phyloP scores from a whole-genome alignment of 1,140 invertebrate species.

The Brachionus rubens region DNA sequence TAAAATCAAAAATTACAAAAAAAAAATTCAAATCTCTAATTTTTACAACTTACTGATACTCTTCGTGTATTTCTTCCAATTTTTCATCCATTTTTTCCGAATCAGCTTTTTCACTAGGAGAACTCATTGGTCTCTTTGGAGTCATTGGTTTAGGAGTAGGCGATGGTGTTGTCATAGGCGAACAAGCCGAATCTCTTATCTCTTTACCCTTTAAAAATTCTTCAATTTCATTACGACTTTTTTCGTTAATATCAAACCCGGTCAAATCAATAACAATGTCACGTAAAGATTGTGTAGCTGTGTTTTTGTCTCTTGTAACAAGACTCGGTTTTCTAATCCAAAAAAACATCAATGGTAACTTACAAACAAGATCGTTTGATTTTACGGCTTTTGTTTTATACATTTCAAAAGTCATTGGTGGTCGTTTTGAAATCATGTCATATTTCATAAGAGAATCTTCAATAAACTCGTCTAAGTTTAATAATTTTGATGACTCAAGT shows the following conservation, averaged over 20 bases:
- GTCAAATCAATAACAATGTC: neutral
- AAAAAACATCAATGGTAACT: slow-evolving; percentile 42
- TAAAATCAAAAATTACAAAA: neutral
- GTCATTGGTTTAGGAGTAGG: too few relatives aligned
- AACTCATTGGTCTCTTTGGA: neutral
- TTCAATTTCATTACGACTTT: neutral
- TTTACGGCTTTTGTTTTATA: neutral
- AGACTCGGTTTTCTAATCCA: neutral
- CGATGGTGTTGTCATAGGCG: neutral
- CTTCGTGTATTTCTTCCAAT: slow-evolving; percentile 15
- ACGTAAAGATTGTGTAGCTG: neutral
- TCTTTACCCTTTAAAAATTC: neutral
- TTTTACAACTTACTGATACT: slow-evolving; percentile 6
- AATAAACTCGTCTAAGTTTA: neutral
- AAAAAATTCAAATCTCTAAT: neutral
- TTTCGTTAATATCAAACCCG: neutral
- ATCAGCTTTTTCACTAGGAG: neutral
- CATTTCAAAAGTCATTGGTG: slow-evolving; percentile 27
- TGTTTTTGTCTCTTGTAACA: neutral
- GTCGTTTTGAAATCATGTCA: slow-evolving; percentile 9
- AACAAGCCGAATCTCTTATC: neutral
- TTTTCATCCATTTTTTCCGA: neutral
- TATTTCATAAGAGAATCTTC: neutral
- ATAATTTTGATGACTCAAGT: neutral
- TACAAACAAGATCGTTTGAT: neutral